These are phyloP conservation scores for Trichoplusia ni DNA, from an alignment of 1,140 invertebrate species.

Conservation along the genomic window DNA sequence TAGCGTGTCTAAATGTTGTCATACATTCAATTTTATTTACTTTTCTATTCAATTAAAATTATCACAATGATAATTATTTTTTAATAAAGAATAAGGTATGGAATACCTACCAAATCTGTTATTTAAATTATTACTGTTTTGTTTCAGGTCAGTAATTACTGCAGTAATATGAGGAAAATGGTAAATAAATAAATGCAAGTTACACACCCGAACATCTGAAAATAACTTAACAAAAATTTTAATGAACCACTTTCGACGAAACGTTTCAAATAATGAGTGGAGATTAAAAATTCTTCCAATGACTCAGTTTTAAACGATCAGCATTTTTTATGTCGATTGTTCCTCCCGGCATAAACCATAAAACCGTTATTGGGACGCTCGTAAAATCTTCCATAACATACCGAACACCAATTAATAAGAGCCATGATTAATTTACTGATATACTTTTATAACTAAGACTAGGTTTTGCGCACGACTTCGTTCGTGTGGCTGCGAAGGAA, in stretches of 20 bases:
- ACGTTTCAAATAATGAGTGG: constrained; percentile 3
- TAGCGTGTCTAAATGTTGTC: too few species aligned
- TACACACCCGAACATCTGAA: not conserved
- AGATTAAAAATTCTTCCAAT: constrained; percentile 21
- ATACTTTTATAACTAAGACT: constrained; percentile 24
- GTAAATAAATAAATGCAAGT: not conserved
- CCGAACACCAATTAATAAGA: constrained; percentile 32
- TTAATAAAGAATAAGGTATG: too few species aligned
- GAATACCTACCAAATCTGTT: too few species aligned
- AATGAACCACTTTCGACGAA: constrained; percentile 4
- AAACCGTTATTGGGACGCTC: constrained; percentile 32
- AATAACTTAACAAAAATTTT: constrained; percentile 3
- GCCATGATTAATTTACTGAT: constrained; percentile 36
- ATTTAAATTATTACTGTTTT: not conserved
- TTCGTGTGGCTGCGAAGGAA: too few species aligned
- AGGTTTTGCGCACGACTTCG: too few species aligned
- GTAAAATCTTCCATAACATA: constrained; percentile 37
- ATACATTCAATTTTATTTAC: too few species aligned
- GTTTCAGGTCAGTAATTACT: not conserved
- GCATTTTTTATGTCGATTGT: constrained; percentile 25
- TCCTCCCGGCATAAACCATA: constrained; percentile 15
- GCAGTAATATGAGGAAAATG: not conserved
- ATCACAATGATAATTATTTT: too few species aligned
- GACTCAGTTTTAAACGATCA: constrained; percentile 17
- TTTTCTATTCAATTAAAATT: too few species aligned